phyloP scores from a whole-genome alignment of 2,797 vertebrate genomes.

The Pachyuromys duprasi region DNA sequence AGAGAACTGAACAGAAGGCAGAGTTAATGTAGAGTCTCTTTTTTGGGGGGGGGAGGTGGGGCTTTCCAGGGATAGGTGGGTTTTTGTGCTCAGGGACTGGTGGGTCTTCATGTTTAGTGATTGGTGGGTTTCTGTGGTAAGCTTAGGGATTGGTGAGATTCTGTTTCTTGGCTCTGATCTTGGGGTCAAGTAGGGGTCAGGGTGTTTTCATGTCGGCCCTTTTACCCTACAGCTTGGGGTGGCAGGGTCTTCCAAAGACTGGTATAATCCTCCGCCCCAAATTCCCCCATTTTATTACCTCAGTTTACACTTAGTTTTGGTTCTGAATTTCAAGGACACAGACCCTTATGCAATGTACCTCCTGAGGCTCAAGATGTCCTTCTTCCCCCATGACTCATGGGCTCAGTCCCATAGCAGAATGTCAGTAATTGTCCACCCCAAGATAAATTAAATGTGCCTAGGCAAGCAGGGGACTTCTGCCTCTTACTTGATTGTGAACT shows the following conservation, averaged over 20 bases:
- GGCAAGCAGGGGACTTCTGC: background rate
- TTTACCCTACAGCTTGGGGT: too few relatives aligned
- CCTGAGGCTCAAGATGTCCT: background rate
- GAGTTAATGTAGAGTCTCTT: too few relatives aligned
- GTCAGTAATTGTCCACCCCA: background rate
- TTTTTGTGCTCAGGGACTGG: too few relatives aligned
- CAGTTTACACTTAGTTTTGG: background rate
- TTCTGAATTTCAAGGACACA: background rate
- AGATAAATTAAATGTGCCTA: background rate
- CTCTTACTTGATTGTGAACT: background rate
- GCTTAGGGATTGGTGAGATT: too few relatives aligned
- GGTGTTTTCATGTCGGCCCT: too few relatives aligned
- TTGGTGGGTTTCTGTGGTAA: too few relatives aligned
- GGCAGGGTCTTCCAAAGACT: too few relatives aligned
- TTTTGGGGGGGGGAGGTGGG: too few relatives aligned
- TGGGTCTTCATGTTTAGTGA: too few relatives aligned
- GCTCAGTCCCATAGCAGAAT: background rate
- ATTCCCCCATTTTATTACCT: background rate
- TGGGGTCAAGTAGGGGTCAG: too few relatives aligned
- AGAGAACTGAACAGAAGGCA: too few relatives aligned
- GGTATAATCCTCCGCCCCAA: background rate
- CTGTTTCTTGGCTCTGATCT: background rate
- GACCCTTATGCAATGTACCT: background rate
- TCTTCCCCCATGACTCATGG: background rate
- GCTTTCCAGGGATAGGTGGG: too few relatives aligned